Conservation (phyloP, 2,797 vertebrate species). For the Diplodus sargus region DNA sequence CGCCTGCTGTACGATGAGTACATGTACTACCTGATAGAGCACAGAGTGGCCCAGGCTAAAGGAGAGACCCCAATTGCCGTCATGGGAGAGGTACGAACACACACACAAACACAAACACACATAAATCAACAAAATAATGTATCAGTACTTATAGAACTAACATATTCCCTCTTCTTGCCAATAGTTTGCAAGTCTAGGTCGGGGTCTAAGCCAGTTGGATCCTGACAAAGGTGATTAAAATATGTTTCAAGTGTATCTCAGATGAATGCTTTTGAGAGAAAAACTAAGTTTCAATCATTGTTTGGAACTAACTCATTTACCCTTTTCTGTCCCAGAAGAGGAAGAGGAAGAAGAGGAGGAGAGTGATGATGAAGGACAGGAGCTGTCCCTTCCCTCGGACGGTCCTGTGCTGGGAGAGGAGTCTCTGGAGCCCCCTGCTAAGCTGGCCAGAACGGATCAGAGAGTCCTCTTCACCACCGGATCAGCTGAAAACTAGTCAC, state of each 20-base stretch:
- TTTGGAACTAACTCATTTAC: conserved; percentile 2
- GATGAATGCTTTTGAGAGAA: not conserved
- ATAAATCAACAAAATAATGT: not conserved
- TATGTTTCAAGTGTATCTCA: not conserved
- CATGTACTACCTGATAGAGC: conserved; percentile 97
- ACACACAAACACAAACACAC: conserved; percentile 17
- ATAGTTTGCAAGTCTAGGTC: conserved; percentile 93
- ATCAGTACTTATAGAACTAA: conserved; percentile 7
- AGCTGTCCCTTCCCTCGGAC: conserved; percentile 87
- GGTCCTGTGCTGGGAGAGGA: conserved; percentile 85
- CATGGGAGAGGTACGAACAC: conserved; percentile 92
- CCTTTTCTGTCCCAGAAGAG: conserved; percentile 83
- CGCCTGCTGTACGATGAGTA: conserved; percentile 95
- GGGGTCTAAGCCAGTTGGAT: conserved; percentile 90
- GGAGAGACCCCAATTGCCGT: conserved; percentile 95
- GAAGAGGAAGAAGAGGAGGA: conserved; percentile 96
- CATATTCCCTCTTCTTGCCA: conserved; percentile 33
- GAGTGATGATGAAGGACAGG: conserved; percentile 91
- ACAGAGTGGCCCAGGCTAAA: conserved; percentile 93
- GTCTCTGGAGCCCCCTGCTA: conserved; percentile 90
- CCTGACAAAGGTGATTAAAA: conserved; percentile 91
- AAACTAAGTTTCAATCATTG: not conserved
- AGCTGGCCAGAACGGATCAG: conserved; percentile 90
- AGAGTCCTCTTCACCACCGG: conserved; percentile 88
- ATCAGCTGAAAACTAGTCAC: conserved; percentile 80